A percentile compares a stretch with the other conserved stretches of the same genome.
phyloP scores from a whole-genome alignment of 2,113 vertebrate species.

The Macquaria ambigua region DNA sequence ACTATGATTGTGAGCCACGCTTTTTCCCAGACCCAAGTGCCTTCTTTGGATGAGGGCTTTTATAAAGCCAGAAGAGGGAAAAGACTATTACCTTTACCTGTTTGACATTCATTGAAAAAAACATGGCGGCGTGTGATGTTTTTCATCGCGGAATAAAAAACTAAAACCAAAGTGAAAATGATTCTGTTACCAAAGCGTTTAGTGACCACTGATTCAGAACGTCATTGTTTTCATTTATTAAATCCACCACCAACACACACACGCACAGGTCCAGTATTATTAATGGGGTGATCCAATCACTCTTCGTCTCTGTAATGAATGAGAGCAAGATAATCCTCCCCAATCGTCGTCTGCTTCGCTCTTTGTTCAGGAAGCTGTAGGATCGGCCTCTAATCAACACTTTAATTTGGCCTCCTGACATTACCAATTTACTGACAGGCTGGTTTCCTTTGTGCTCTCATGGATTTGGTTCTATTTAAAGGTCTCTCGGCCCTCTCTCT shows the following conservation, averaged over 20 bases:
- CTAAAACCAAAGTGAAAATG: neutral
- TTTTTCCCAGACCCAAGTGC: slow-evolving; percentile 25
- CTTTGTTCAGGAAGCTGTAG: slow-evolving; percentile 63
- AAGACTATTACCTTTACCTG: neutral
- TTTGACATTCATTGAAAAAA: neutral
- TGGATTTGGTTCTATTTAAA: slow-evolving; percentile 52
- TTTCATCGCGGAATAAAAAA: neutral
- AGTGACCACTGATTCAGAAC: slow-evolving; percentile 12
- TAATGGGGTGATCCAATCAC: slow-evolving; percentile 48
- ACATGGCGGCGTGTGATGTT: neutral
- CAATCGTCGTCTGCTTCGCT: slow-evolving; percentile 46
- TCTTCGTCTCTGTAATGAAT: slow-evolving; percentile 46
- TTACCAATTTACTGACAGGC: slow-evolving; percentile 50
- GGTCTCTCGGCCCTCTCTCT: slow-evolving; percentile 28
- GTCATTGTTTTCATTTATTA: slow-evolving; percentile 45
- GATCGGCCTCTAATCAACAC: slow-evolving; percentile 68
- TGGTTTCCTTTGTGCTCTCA: slow-evolving; percentile 45
- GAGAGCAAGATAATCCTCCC: slow-evolving; percentile 54
- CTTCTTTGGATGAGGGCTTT: slow-evolving; percentile 21
- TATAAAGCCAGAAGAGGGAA: neutral
- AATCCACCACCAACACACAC: slow-evolving; percentile 20
- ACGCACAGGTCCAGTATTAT: slow-evolving; percentile 34
- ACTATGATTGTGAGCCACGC: slow-evolving; percentile 13
- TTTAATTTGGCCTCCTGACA: slow-evolving; percentile 67
- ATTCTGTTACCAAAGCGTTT: neutral